Evolutionary conservation across 2,888 invertebrate genomes (phyloP).

Genomic region (Ptychoptera albimana): DNA sequence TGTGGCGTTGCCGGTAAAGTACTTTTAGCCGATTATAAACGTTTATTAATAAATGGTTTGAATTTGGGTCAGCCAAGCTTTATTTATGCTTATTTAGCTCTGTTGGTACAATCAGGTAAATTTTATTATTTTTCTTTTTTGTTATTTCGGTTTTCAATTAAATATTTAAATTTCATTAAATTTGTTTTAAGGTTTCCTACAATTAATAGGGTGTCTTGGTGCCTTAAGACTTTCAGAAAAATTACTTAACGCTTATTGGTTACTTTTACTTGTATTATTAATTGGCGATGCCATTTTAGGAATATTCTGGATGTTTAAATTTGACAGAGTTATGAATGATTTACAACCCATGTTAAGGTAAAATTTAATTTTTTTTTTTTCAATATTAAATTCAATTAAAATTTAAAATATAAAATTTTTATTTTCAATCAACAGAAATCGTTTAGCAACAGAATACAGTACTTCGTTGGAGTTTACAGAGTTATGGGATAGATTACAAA

Average conservation of each 20-base stretch:
- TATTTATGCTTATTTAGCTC: constrained; percentile 68
- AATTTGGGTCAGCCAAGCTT: constrained; percentile 66
- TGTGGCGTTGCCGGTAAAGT: constrained; percentile 59
- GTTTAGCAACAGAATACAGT: constrained; percentile 53
- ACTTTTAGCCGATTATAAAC: constrained; percentile 50
- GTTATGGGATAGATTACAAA: constrained; percentile 62
- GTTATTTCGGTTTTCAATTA: not conserved
- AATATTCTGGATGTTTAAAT: constrained; percentile 70
- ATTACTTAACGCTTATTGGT: constrained; percentile 71
- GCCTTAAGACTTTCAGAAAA: constrained; percentile 65
- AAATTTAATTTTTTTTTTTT: not conserved
- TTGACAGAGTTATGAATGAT: constrained; percentile 58
- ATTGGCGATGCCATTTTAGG: constrained; percentile 74
- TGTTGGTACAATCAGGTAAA: constrained; percentile 47
- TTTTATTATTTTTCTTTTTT: constrained; percentile 13
- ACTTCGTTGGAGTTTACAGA: constrained; percentile 54
- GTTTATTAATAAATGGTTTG: constrained; percentile 55
- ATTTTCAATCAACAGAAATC: constrained; percentile 14
- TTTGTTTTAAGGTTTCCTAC: constrained; percentile 35
- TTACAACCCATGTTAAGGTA: constrained; percentile 49
- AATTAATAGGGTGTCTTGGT: constrained; percentile 66
- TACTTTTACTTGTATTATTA: constrained; percentile 57
- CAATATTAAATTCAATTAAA: not conserved
- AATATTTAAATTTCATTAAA: constrained; percentile 7
- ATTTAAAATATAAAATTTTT: too few species aligned